Percentiles rank a stretch among this genome's conserved stretches.
phyloP scores from a whole-genome alignment of 2,113 vertebrate species.

The Hydrochoerus hydrochaeris region DNA sequence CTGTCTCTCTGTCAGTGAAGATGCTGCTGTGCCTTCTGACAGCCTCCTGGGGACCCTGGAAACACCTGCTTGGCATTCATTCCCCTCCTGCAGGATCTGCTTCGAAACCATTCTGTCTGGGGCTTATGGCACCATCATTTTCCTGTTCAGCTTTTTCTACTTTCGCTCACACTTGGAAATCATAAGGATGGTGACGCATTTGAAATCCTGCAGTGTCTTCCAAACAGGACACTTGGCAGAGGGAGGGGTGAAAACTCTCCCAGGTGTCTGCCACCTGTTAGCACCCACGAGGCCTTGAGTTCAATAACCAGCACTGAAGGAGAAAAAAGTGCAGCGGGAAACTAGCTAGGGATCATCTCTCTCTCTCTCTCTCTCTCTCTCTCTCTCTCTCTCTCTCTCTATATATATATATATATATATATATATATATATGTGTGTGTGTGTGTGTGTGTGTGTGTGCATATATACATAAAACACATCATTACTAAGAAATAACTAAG shows the following conservation, averaged over 20 bases:
- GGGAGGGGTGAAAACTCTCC: not conserved
- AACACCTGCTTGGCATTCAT: not conserved
- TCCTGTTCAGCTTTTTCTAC: not conserved
- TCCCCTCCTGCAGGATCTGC: not conserved
- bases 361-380: too few relatives aligned
- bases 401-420: too few relatives aligned
- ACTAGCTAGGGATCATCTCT: not conserved
- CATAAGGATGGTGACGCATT: not conserved
- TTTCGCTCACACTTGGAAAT: slow-evolving; percentile 1
- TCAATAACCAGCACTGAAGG: not conserved
- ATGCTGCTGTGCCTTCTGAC: not conserved
- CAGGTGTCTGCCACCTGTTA: not conserved
- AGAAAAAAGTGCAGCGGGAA: not conserved
- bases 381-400: too few relatives aligned
- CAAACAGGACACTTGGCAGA: not conserved
- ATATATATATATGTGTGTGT: rapidly evolving
- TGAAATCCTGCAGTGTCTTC: slow-evolving; percentile 23
- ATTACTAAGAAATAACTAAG: not conserved
- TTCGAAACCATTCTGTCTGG: not conserved
- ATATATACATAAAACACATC: not conserved
- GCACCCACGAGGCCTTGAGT: not conserved
- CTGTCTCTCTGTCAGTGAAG: not conserved
- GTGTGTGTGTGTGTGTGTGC: rapidly evolving
- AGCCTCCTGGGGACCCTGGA: not conserved
- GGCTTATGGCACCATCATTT: not conserved